phyloP scores from a whole-genome alignment of 2,797 vertebrate genomes.

The Myotis pilosus region DNA sequence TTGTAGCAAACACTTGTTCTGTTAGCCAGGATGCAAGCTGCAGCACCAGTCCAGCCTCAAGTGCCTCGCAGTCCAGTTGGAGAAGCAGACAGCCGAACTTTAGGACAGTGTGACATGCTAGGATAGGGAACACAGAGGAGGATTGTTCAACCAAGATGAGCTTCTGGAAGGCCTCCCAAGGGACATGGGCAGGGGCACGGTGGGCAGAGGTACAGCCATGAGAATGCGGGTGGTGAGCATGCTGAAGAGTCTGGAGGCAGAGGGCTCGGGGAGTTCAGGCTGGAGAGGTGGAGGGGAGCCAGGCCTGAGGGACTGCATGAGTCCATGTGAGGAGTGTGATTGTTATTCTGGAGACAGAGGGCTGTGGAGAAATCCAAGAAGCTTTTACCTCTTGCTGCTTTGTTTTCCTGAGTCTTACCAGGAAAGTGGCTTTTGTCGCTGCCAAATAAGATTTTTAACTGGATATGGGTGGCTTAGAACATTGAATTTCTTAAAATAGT shows the following conservation, averaged over 20 bases:
- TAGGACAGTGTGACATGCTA: background rate
- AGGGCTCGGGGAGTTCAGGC: background rate
- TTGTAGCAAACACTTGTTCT: background rate
- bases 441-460: slow-evolving; percentile 42
- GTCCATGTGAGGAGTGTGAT: background rate
- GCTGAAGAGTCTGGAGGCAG: background rate
- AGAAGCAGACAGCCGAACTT: background rate
- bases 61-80: background rate
- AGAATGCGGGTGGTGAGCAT: background rate
- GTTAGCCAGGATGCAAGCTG: background rate
- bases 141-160: no score
- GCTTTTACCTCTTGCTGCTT: background rate
- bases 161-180: background rate
- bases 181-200: background rate
- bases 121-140: background rate
- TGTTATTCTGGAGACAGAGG: background rate
- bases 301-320: rapidly evolving
- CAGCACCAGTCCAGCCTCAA: background rate
- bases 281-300: background rate
- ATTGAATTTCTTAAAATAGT: background rate
- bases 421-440: background rate
- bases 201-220: background rate
- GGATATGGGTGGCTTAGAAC: background rate
- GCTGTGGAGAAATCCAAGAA: background rate
- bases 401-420: background rate